These are phyloP conservation scores for Xyrauchen texanus DNA, from an alignment of 2,113 vertebrate species.

Conservation along the genomic window DNA sequence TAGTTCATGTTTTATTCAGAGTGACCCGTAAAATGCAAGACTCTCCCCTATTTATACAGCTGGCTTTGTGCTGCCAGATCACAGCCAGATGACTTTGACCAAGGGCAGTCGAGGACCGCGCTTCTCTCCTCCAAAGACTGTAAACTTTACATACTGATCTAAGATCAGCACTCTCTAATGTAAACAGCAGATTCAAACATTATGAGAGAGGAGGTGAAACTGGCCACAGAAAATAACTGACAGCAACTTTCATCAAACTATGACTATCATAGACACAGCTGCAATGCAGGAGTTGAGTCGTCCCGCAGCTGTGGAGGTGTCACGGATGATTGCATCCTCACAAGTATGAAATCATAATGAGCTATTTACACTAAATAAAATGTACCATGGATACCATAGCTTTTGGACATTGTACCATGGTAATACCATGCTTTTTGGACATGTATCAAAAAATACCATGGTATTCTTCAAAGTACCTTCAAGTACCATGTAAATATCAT, in stretches of 20 bases:
- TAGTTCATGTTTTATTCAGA: slow-evolving; percentile 50
- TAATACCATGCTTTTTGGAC: not conserved
- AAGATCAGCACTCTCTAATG: slow-evolving; percentile 8
- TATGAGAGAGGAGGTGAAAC: slow-evolving; percentile 23
- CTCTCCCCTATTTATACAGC: slow-evolving; percentile 45
- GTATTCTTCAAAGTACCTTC: not conserved
- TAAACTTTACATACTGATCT: slow-evolving; percentile 20
- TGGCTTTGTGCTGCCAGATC: slow-evolving; percentile 39
- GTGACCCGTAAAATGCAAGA: slow-evolving; percentile 37
- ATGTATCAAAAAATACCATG: not conserved
- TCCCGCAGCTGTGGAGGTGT: slow-evolving; percentile 4
- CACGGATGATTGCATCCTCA: slow-evolving; percentile 8
- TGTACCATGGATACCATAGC: not conserved
- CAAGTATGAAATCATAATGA: slow-evolving; percentile 2
- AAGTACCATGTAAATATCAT: not conserved
- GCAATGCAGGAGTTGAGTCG: not conserved
- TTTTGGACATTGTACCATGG: no score
- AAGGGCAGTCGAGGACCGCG: slow-evolving; percentile 20
- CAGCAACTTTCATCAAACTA: slow-evolving; percentile 28
- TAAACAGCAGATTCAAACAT: slow-evolving; percentile 11
- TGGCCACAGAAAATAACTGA: slow-evolving; percentile 11
- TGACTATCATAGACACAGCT: slow-evolving; percentile 7
- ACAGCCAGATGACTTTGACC: slow-evolving; percentile 41
- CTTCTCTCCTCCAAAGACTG: slow-evolving; percentile 20
- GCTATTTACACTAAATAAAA: slow-evolving; percentile 16